Conservation (phyloP, 2,888 invertebrate species). For the Lasioglossum zephyrum region DNA sequence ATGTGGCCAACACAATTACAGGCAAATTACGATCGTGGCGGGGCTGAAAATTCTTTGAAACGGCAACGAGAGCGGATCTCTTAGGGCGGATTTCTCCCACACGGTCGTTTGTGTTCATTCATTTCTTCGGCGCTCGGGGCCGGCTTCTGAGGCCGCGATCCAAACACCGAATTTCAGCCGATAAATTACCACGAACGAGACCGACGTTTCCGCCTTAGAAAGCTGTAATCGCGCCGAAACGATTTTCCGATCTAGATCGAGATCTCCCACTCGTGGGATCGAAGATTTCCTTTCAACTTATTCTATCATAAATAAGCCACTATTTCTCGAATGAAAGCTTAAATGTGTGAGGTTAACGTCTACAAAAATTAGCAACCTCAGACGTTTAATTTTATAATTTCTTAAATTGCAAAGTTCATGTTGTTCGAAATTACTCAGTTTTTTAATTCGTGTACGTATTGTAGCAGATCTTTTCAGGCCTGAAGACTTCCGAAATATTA, state of each 20-base stretch:
- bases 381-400: not conserved
- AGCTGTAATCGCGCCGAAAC: not conserved
- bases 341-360: not conserved
- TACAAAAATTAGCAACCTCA: not conserved
- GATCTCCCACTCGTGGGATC: not conserved
- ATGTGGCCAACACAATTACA: constrained; percentile 32
- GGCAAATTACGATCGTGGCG: constrained; percentile 39
- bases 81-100: not conserved
- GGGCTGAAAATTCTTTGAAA: constrained; percentile 22
- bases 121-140: not conserved
- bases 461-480: not conserved
- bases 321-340: not conserved
- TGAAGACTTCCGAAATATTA: not conserved
- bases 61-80: constrained; percentile 15
- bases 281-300: not conserved
- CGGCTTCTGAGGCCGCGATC: not conserved
- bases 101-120: not conserved
- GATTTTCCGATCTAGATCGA: not conserved
- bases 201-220: not conserved
- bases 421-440: not conserved
- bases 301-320: not conserved
- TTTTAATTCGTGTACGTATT: not conserved
- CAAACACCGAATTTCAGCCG: constrained; percentile 17
- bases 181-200: constrained; percentile 16
- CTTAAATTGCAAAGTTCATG: not conserved